Evolutionary conservation across 1,140 invertebrate species (phyloP).

Genomic region (Diachasmimorpha longicaudata): DNA sequence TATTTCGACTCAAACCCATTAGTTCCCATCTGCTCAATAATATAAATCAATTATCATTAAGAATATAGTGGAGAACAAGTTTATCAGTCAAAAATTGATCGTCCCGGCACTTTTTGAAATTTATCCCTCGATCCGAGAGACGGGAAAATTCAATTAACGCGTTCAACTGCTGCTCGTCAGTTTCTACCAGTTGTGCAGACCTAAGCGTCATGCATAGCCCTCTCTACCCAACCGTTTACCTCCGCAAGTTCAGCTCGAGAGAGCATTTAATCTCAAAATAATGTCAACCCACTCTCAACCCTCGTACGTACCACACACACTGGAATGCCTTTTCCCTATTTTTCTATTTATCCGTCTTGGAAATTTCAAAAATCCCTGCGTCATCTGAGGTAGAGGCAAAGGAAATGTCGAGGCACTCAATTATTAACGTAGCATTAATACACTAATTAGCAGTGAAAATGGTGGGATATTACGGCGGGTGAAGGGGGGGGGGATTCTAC

Average conservation of each 20-base stretch:
- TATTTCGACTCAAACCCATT: too few relatives aligned
- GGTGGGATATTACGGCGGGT: background rate
- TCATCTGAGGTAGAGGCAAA: background rate
- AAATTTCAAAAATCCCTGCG: background rate
- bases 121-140: slow-evolving; percentile 16
- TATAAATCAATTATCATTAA: too few relatives aligned
- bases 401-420: background rate
- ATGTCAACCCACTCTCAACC: background rate
- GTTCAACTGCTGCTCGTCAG: slow-evolving; percentile 17
- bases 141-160: slow-evolving; percentile 47
- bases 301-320: background rate
- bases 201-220: background rate
- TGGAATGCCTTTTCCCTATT: background rate
- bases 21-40: too few relatives aligned
- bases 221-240: background rate
- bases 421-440: background rate
- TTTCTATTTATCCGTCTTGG: background rate
- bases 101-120: background rate
- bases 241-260: background rate
- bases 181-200: background rate
- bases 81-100: too few relatives aligned
- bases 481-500: background rate
- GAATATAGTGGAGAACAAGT: too few relatives aligned
- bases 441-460: background rate
- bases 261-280: background rate